Conservation (phyloP, 1,140 invertebrate genomes). For the Pachyrhynchus sulphureomaculatus region DNA sequence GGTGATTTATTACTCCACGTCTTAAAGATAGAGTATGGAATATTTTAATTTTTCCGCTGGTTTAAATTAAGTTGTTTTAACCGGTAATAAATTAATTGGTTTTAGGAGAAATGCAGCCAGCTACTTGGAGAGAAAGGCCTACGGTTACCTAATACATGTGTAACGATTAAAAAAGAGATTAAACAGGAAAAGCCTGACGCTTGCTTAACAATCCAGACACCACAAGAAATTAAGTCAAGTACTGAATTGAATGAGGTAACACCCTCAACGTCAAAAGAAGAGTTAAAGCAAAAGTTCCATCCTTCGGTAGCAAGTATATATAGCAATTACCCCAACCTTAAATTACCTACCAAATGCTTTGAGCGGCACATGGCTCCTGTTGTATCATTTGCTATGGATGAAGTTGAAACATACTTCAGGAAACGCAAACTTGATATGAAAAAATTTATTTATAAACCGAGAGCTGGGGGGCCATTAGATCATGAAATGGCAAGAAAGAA, state of each 20-base stretch:
- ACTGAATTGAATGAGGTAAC: not conserved
- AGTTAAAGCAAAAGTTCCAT: conserved; percentile 8
- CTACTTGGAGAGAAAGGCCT: conserved; percentile 4
- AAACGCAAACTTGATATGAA: conserved; percentile 19
- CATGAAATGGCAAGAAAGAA: conserved; percentile 9
- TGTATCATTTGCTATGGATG: conserved; percentile 25
- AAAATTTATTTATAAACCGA: conserved; percentile 16
- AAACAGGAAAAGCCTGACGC: not conserved
- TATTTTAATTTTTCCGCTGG: too few species aligned
- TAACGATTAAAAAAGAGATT: conserved; percentile 9
- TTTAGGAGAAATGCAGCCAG: conserved; percentile 6
- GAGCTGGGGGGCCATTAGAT: not conserved
- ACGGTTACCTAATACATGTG: conserved; percentile 13
- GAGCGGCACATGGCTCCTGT: conserved; percentile 14
- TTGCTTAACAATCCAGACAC: not conserved
- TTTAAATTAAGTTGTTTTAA: too few species aligned
- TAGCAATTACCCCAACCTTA: conserved; percentile 19
- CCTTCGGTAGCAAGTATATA: conserved; percentile 20
- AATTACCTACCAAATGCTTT: conserved; percentile 29
- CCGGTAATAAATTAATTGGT: too few species aligned
- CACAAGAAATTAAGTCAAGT: not conserved
- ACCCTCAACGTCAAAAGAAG: not conserved
- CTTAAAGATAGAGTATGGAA: too few species aligned
- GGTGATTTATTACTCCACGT: too few species aligned
- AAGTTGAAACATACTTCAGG: conserved; percentile 27